Evolutionary conservation across 2,888 invertebrate genomes (phyloP), one percentile per base, ranked within the genome.

Genomic region (Oscheius sp.): DNA sequence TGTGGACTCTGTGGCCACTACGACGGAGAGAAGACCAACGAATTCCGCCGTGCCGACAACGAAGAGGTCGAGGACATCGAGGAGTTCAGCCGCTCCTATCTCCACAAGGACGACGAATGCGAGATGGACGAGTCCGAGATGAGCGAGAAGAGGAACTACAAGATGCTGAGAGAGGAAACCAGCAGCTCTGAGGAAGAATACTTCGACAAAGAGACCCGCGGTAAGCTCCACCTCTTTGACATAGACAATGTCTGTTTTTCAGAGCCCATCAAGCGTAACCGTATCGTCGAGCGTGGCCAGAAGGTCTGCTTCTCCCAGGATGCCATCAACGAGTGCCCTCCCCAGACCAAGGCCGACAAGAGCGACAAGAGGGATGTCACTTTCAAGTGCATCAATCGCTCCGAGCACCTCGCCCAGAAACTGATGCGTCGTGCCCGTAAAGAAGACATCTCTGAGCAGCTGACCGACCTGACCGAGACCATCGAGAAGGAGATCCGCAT

Each of bases 1-100:
- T 88, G 88, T 79, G 88, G 88, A 68, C 81, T 88, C 56, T 88
- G 88, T 76, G 88, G 87, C 72, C 85, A 86, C 76, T 86, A 78
- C 80, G 84, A 88, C 66, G 81, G 79, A 76, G 83, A 85, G 73
- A 69, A 68, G 69, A 46, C n/a, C 46, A 69, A 72, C 66, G 77
- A 79, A 29, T 69, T 76, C 66, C 68, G 71, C 58, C 53, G 72
- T 25, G 73, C 76, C 45, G 75, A 79, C 58, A 75, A 77, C 59
- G 46, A 69, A 18, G 73, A 70, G 55, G 58, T 71, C 41, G 59
- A 52, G 58, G 74, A 77, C 58, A 71, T 74, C 75, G 72, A 79
- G 73, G 77, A 81, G 53, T 87, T 86, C 83, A 82, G 82, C 77
- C 78, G 82, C 74, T 84, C 82, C 63, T 87, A 81, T 78, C 72